These are phyloP conservation scores for Callionymus lyra DNA, from an alignment of 2,113 vertebrate species.

Conservation along the genomic window DNA sequence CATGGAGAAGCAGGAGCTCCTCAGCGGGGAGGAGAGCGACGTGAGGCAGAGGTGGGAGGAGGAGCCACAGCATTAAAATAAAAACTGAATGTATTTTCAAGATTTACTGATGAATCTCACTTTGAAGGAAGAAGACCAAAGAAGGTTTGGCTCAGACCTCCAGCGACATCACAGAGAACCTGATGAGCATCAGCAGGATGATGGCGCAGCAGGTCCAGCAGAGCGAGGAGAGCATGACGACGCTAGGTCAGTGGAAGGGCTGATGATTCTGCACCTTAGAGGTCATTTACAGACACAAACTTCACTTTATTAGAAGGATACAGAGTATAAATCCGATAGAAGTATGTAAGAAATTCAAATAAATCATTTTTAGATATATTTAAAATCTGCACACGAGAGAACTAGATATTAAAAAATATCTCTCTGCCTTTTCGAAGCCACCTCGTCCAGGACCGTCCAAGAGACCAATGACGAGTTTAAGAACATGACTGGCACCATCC, in stretches of 20 bases:
- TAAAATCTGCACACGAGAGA: too few species aligned
- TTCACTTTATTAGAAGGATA: too few species aligned
- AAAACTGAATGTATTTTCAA: too few species aligned
- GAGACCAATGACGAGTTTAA: conserved; percentile 95
- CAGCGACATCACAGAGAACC: conserved; percentile 84
- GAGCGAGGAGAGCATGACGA: conserved; percentile 83
- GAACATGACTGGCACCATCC: conserved; percentile 94
- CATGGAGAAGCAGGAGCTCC: conserved; percentile 84
- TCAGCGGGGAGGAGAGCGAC: conserved; percentile 67
- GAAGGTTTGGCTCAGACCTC: conserved; percentile 81
- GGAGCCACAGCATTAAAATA: too few species aligned
- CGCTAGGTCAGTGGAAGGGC: conserved; percentile 67
- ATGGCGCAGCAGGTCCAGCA: conserved; percentile 94
- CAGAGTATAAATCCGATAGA: too few species aligned
- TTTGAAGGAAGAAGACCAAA: conserved; percentile 77
- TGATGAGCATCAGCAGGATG: conserved; percentile 94
- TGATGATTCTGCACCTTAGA: too few species aligned
- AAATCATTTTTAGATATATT: too few species aligned
- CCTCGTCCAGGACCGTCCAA: conserved; percentile 84
- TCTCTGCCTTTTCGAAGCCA: conserved; percentile 67
- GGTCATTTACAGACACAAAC: too few species aligned
- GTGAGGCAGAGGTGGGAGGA: conserved; percentile 76
- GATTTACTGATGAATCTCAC: too few species aligned
- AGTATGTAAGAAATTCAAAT: too few species aligned
- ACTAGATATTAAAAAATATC: not conserved